Percentiles rank a stretch among this genome's conserved stretches.
phyloP scores from a whole-genome alignment of 2,113 vertebrate genomes.

The Rhea pennata region DNA sequence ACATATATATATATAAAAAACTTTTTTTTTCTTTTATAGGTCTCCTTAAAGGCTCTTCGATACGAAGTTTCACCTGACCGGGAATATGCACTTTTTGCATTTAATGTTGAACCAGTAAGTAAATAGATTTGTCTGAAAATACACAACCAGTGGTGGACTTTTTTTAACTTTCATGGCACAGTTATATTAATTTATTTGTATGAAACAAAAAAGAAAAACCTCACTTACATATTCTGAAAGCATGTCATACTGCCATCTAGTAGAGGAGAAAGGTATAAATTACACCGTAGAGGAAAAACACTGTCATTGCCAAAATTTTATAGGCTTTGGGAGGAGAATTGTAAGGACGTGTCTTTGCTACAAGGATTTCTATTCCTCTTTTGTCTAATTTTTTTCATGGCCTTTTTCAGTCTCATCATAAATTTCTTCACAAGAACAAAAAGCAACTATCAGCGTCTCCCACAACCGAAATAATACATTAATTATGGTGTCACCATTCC shows the following conservation, averaged over 20 bases:
- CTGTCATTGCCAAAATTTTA: slow-evolving; percentile 8
- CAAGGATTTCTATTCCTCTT: slow-evolving; percentile 15
- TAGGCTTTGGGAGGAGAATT: neutral
- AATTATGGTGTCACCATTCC: slow-evolving; percentile 32
- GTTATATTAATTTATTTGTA: neutral
- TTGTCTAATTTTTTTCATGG: neutral
- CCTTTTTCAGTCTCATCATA: slow-evolving; percentile 29
- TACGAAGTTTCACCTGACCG: slow-evolving; percentile 94
- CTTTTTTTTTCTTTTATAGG: slow-evolving; percentile 74
- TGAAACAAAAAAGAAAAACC: neutral
- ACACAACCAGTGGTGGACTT: neutral
- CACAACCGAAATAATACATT: slow-evolving; percentile 53
- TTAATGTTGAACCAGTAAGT: slow-evolving; percentile 91
- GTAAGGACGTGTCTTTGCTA: slow-evolving; percentile 32
- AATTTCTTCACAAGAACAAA: slow-evolving; percentile 59
- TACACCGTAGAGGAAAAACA: neutral
- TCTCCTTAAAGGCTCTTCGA: slow-evolving; percentile 90
- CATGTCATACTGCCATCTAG: slow-evolving; percentile 71
- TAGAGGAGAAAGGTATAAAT: slow-evolving; percentile 45
- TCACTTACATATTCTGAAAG: neutral
- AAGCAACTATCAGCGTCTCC: slow-evolving; percentile 38
- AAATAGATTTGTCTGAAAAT: neutral
- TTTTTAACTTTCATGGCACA: neutral
- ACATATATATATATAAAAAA: too few relatives aligned
- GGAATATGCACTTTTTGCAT: slow-evolving; percentile 92